Conservation (phyloP, 1,140 invertebrate genomes). For the Drosophila tsacasi region DNA sequence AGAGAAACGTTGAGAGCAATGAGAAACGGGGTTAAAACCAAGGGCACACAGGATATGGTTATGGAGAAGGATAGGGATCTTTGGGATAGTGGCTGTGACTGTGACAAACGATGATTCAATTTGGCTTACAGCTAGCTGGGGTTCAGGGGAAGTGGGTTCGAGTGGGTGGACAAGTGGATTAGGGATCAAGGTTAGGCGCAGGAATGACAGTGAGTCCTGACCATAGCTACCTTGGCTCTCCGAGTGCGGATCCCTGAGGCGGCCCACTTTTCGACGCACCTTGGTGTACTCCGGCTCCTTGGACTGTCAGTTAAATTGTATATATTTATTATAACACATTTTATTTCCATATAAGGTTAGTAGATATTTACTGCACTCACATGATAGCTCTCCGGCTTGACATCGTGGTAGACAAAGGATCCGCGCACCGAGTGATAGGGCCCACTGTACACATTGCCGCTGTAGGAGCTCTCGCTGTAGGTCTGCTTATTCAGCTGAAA, state of each 20-base stretch:
- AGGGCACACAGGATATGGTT: conserved; percentile 3
- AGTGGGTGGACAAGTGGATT: conserved; percentile 17
- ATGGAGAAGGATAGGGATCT: not conserved
- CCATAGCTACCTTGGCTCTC: conserved; percentile 90
- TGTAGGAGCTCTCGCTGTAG: conserved; percentile 95
- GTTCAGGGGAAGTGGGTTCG: not conserved
- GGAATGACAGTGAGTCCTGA: conserved; percentile 6
- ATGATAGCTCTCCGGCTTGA: conserved; percentile 87
- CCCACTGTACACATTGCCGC: conserved; percentile 93
- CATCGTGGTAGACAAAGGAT: conserved; percentile 95
- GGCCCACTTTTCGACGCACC: conserved; percentile 91
- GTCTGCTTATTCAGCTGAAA: conserved; percentile 94
- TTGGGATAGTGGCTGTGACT: conserved; percentile 2
- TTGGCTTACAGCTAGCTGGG: conserved; percentile 68
- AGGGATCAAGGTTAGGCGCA: not conserved
- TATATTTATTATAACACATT: not conserved
- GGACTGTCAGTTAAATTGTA: conserved; percentile 85
- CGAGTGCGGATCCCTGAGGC: conserved; percentile 90
- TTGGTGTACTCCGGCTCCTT: conserved; percentile 93
- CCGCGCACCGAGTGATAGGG: conserved; percentile 94
- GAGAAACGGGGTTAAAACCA: conserved; percentile 38
- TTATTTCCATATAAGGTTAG: too few species aligned
- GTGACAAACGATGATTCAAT: conserved; percentile 59
- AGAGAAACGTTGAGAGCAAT: conserved; percentile 56
- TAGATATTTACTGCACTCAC: conserved; percentile 76